Evolutionary conservation across 2,797 vertebrate species (phyloP).

Genomic region (Aulostomus chinensis): DNA sequence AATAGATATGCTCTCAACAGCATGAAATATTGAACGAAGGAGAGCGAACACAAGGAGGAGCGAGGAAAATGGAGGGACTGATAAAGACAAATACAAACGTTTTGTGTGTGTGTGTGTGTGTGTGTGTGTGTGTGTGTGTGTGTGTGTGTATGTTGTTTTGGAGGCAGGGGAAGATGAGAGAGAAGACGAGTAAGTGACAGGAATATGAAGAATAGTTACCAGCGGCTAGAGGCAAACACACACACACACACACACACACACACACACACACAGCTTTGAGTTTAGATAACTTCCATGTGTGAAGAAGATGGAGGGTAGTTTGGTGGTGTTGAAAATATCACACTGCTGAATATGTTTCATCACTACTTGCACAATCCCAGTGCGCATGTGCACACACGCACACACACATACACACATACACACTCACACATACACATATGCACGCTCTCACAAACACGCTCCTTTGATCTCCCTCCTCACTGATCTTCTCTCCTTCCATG

Average conservation of each 20-base stretch:
- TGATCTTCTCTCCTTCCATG: conserved; percentile 77
- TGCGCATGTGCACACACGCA: conserved; percentile 9
- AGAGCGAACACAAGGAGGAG: conserved; percentile 77
- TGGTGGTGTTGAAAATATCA: conserved; percentile 71
- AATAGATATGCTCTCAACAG: conserved; percentile 82
- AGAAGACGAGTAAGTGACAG: conserved; percentile 59
- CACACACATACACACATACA: neutral
- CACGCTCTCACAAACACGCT: neutral
- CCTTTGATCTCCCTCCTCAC: conserved; percentile 78
- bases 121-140: conserved; percentile 63
- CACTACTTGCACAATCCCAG: conserved; percentile 51
- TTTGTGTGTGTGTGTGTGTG: conserved; percentile 55
- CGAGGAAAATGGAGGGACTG: conserved; percentile 80
- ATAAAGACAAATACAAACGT: conserved; percentile 85
- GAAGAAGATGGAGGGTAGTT: conserved; percentile 60
- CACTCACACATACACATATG: conserved; percentile 1
- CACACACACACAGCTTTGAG: conserved; percentile 51
- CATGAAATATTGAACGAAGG: conserved; percentile 85
- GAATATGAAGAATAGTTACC: conserved; percentile 66
- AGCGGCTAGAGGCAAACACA: conserved; percentile 37
- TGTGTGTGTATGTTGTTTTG: conserved; percentile 36
- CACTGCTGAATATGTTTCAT: conserved; percentile 72
- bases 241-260: conserved; percentile 3
- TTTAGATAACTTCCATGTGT: conserved; percentile 67
- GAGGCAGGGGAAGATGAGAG: conserved; percentile 55